Evolutionary conservation across 2,888 invertebrate species (phyloP).

Genomic region (Podabrus alpinus): DNA sequence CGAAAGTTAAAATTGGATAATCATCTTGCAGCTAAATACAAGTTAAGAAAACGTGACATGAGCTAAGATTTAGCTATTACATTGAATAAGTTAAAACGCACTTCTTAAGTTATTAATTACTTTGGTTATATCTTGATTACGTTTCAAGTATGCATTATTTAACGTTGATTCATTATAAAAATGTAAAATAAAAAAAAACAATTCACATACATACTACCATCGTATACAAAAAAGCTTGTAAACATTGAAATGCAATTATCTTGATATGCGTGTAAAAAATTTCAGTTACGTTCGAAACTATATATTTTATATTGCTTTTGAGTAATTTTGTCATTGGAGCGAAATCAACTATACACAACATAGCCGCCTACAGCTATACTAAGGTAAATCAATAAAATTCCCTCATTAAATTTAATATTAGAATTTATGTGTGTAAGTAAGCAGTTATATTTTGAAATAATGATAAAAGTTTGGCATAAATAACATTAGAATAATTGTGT

Average conservation of each 20-base stretch:
- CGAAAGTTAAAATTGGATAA: not conserved
- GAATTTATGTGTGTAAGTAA: not conserved
- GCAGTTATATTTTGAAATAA: not conserved
- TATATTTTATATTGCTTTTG: slow-evolving; percentile 9
- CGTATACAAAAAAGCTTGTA: not conserved
- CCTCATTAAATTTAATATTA: slow-evolving; percentile 1
- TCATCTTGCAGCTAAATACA: not conserved
- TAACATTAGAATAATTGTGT: not conserved
- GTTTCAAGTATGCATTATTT: not conserved
- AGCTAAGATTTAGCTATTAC: not conserved
- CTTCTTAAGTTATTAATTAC: not conserved
- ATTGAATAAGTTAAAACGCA: not conserved
- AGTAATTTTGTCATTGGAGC: slow-evolving; percentile 12
- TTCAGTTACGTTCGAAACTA: slow-evolving; percentile 8
- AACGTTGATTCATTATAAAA: no score
- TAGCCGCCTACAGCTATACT: not conserved
- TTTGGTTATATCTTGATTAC: not conserved
- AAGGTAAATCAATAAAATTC: not conserved
- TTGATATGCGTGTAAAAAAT: slow-evolving; percentile 14
- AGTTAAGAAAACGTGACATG: not conserved
- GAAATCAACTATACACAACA: slow-evolving; percentile 6
- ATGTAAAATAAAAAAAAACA: no score
- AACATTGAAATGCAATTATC: slow-evolving; percentile 9
- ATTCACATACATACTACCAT: no score
- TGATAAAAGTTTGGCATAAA: not conserved